Percentiles rank a stretch among this genome's conserved stretches.
These are phyloP conservation scores for Rhinoraja longicauda DNA, from an alignment of 2,797 vertebrate genomes.

Conservation along the genomic window DNA sequence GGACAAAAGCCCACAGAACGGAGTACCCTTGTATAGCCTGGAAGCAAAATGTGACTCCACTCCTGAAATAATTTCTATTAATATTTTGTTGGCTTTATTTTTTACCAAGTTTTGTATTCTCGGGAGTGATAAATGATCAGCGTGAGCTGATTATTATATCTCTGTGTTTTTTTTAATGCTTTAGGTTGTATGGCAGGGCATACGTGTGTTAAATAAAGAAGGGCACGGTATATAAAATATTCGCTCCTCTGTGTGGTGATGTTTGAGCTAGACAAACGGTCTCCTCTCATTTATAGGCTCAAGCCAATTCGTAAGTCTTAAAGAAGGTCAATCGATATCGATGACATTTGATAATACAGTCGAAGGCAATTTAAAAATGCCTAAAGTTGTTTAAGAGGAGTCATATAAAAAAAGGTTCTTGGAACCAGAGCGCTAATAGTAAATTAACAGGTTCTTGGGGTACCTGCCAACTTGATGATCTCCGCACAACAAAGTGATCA, in stretches of 20 bases:
- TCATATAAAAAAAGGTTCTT: neutral
- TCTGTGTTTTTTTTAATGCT: neutral
- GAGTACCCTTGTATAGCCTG: neutral
- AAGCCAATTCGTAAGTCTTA: neutral
- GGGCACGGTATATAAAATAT: too few relatives aligned
- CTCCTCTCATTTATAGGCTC: neutral
- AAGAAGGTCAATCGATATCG: neutral
- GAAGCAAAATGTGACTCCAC: neutral
- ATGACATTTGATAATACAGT: neutral
- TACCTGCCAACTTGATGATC: neutral
- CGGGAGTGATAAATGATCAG: neutral
- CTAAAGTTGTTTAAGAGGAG: neutral
- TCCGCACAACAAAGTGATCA: neutral
- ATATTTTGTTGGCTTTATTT: neutral
- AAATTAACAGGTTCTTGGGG: neutral
- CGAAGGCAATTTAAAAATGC: neutral
- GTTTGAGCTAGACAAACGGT: neutral
- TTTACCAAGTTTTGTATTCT: neutral
- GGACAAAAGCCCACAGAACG: neutral
- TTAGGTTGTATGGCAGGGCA: neutral
- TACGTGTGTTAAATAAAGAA: neutral
- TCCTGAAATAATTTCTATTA: neutral
- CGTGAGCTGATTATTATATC: neutral
- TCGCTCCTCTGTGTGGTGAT: neutral
- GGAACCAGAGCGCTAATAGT: neutral